A percentile compares a stretch with the other conserved stretches of the same genome.
Conservation (phyloP, 2,888 invertebrate species). For the Zaprionus lineosus region DNA sequence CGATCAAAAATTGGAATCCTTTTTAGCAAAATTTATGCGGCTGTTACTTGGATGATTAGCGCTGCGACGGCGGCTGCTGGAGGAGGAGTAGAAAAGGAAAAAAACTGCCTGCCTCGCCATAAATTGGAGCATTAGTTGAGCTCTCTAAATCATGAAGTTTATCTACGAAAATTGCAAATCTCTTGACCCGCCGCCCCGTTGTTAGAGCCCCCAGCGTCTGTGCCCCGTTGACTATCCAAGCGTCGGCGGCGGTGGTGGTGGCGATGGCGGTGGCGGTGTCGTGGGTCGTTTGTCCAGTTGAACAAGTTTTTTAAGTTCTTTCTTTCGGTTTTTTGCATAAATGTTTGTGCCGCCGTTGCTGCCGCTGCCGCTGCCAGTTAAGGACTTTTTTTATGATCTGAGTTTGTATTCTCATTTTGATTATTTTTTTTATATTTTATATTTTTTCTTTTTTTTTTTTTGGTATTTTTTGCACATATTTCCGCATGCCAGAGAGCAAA, state of each 20-base stretch:
- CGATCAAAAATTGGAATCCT: slow-evolving; percentile 11
- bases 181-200: slow-evolving; percentile 16
- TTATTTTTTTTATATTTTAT: too few species aligned
- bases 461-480: slow-evolving; percentile 36
- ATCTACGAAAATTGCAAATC: slow-evolving; percentile 55
- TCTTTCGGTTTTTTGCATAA: slow-evolving; percentile 58
- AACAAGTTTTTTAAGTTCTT: slow-evolving; percentile 66
- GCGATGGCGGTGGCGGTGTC: too few species aligned
- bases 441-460: slow-evolving; percentile 7
- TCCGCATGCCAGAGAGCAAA: slow-evolving; percentile 66
- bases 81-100: too few species aligned
- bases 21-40: slow-evolving; percentile 46
- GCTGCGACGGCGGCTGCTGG: too few species aligned
- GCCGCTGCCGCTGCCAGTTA: slow-evolving; percentile 34
- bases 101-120: slow-evolving; percentile 47
- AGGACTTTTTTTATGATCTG: slow-evolving; percentile 56
- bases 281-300: slow-evolving; percentile 41
- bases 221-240: too few species aligned
- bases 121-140: slow-evolving; percentile 72
- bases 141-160: slow-evolving; percentile 61
- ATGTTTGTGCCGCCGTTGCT: slow-evolving; percentile 62
- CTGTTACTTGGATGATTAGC: too few species aligned
- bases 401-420: too few species aligned
- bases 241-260: too few species aligned
- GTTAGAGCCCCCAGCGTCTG: too few species aligned